Base-by-base conservation (phyloP, 2,888 invertebrate genomes). In the Agrenia bidenticulata region DNA sequence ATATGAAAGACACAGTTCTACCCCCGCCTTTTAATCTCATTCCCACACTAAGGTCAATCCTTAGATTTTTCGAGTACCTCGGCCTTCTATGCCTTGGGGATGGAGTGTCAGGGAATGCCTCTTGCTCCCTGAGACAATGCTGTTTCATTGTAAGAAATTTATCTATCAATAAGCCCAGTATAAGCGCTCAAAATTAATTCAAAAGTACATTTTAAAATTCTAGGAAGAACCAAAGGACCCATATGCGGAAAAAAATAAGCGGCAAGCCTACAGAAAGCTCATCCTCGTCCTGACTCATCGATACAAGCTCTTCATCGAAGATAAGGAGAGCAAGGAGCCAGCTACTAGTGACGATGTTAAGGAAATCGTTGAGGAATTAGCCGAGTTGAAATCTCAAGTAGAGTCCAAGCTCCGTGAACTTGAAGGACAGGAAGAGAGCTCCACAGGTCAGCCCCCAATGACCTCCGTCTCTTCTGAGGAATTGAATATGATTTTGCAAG, bases 21-120 rank as follows among this genome's bases (percentile, higher is more conserved):
- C 87, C 89, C 0, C 85, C 89, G 0, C 89, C 89, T 0, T 85
- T 88, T 75, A 89, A 89, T 80, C 81, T 89, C 77, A 82, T 89
- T 21, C 87, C 87, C 1, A 86, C 87, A 2, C n/a, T 54, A 2
- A 5, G 24, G 19, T 0, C 81, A 82, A 1, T 78, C 79, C 15
- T 21, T 5, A 11, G 54, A 54, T 54, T 54, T 54, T 54, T 45
- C 15, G 27, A 50, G 17, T 54, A 21, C 19, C 13, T 54, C 15
- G 32, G 54, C 2, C 32, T 24, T 11, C 13, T 11, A 9, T 54
- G 51, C 23, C 17, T 21, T 51, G 13, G 15, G 4, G 51, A 21
- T 23, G 51, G 13, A 23, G 21, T 26, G 26, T 15, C 26, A 2
- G 27, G 32, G 7, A 78, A 77, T 64, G 83, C 83, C 1, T 78